phyloP scores from a whole-genome alignment of 2,888 invertebrate genomes.

The Conops quadrifasciatus region DNA sequence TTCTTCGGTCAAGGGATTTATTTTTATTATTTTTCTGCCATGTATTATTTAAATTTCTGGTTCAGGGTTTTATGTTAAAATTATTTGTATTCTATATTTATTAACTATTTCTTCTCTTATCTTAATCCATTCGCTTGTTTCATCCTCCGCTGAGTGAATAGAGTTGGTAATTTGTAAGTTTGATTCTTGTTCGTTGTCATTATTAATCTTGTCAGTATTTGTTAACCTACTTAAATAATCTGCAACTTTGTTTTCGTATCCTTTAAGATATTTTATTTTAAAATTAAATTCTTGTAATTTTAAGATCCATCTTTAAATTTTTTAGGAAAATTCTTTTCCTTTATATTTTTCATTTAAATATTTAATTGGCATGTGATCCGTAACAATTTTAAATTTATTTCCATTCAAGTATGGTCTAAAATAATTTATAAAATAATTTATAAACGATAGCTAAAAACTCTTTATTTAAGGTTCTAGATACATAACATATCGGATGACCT shows the following conservation, averaged over 20 bases:
- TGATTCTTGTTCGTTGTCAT: neutral
- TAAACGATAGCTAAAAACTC: constrained; percentile 14
- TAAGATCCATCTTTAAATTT: constrained; percentile 8
- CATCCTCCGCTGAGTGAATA: constrained; percentile 9
- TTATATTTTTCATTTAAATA: neutral
- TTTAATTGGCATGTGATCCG: constrained; percentile 19
- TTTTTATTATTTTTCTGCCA: constrained; percentile 35
- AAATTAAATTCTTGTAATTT: constrained; percentile 18
- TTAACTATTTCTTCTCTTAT: constrained; percentile 26
- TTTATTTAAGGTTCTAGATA: neutral
- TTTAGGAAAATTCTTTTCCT: constrained; percentile 1
- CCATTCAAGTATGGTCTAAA: constrained; percentile 17
- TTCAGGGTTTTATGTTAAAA: constrained; percentile 37
- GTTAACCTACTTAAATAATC: neutral
- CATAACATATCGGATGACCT: constrained; percentile 5
- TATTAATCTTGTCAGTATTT: neutral
- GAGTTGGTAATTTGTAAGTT: constrained; percentile 38
- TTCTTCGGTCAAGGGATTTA: constrained; percentile 29
- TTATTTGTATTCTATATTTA: constrained; percentile 40
- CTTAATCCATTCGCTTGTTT: neutral
- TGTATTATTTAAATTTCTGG: constrained; percentile 33
- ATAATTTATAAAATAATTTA: constrained; percentile 10
- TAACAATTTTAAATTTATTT: constrained; percentile 16
- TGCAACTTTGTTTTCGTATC: constrained; percentile 15
- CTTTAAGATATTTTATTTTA: constrained; percentile 19